Conservation (phyloP, 2,113 vertebrate species). For the Bufo gargarizans region DNA sequence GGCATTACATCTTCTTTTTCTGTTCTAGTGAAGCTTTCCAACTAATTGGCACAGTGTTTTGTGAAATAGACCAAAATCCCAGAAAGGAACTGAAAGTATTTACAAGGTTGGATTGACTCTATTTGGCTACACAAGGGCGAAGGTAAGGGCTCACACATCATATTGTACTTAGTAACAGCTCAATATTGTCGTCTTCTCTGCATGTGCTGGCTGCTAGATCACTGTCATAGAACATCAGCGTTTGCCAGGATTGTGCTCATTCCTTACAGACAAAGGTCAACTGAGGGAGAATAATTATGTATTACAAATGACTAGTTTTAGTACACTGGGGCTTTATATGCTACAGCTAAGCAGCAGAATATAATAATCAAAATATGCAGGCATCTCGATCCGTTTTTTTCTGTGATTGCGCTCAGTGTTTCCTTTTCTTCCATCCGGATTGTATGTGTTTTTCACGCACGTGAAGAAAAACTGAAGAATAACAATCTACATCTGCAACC, state of each 20-base stretch:
- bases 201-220: background rate
- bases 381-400: too few species aligned
- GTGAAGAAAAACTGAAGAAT: too few species aligned
- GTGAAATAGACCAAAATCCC: background rate
- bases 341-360: too few species aligned
- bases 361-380: too few species aligned
- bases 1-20: background rate
- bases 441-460: too few species aligned
- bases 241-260: background rate
- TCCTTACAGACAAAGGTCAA: conserved; percentile 18
- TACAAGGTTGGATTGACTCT: conserved; percentile 24
- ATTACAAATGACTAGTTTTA: background rate
- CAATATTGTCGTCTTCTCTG: background rate
- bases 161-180: conserved; percentile 24
- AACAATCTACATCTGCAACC: too few species aligned
- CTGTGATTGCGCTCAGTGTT: too few species aligned
- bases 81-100: conserved; percentile 54
- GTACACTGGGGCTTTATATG: too few species aligned
- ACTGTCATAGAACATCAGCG: background rate
- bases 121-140: conserved; percentile 37
- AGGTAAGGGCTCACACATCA: conserved; percentile 38
- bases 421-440: too few species aligned
- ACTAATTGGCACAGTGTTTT: background rate
- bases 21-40: background rate
- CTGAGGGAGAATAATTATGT: background rate